A percentile compares a stretch with the other conserved stretches of the same genome.
These are phyloP conservation scores for Leucoraja erinaceus DNA, from an alignment of 2,113 vertebrate species.

Conservation along the genomic window DNA sequence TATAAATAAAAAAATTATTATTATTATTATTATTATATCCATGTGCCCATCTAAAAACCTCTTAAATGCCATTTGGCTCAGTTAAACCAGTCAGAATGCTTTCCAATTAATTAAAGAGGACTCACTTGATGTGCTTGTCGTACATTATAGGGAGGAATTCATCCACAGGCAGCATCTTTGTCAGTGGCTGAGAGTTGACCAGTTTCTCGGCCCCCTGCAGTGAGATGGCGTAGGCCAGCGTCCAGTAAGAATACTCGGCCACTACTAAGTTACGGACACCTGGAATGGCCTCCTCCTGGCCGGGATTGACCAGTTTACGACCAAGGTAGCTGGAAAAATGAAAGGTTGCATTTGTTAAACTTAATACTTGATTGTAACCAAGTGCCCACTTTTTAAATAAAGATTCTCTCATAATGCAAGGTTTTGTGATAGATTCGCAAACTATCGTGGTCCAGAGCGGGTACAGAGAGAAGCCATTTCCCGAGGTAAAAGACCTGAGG, in stretches of 20 bases:
- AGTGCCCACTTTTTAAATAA: background rate
- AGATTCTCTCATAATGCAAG: no score
- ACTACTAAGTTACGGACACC: conserved; percentile 70
- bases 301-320: conserved; percentile 81
- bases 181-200: conserved; percentile 74
- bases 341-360: background rate
- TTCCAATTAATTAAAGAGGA: conserved; percentile 23
- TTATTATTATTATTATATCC: no score
- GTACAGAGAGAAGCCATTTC: background rate
- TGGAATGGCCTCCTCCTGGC: conserved; percentile 66
- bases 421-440: no score
- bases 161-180: conserved; percentile 89
- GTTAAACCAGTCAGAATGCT: background rate
- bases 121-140: conserved; percentile 89
- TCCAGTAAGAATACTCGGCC: conserved; percentile 88
- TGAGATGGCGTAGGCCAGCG: conserved; percentile 80
- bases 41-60: no score
- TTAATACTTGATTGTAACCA: background rate
- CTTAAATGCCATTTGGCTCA: no score
- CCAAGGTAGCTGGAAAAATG: conserved; percentile 73
- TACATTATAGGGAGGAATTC: conserved; percentile 97
- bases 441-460: background rate
- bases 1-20: no score
- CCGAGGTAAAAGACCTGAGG: no score
- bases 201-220: conserved; percentile 78